Evolutionary conservation across 2,888 invertebrate genomes (phyloP).

Genomic region (Ligdia adustata): DNA sequence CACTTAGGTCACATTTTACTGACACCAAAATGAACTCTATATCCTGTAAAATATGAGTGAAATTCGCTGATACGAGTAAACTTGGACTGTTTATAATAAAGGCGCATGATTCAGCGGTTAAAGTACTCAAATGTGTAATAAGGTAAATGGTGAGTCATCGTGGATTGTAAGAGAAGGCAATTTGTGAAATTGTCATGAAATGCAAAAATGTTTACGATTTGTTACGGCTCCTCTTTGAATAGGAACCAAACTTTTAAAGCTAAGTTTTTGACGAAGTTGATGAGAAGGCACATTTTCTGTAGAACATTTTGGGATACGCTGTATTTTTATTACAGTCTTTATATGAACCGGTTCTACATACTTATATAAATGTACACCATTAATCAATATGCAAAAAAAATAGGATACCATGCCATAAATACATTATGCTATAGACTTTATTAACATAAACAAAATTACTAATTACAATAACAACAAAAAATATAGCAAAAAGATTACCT

Average conservation of each 20-base stretch:
- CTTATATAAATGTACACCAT: no score
- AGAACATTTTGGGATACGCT: no score
- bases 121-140: slow-evolving; percentile 29
- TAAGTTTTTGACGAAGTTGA: neutral
- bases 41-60: neutral
- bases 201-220: slow-evolving; percentile 19
- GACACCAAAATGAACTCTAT: slow-evolving; percentile 2
- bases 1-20: slow-evolving; percentile 18
- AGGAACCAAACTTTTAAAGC: neutral
- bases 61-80: slow-evolving; percentile 6
- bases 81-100: slow-evolving; percentile 7
- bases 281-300: neutral
- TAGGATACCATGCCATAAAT: no score
- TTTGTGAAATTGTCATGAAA: slow-evolving; percentile 29
- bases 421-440: no score
- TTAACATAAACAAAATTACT: no score
- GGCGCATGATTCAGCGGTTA: slow-evolving; percentile 32
- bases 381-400: no score
- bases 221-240: slow-evolving; percentile 4
- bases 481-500: no score
- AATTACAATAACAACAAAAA: no score
- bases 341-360: no score
- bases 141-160: slow-evolving; percentile 31
- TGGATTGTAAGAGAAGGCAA: slow-evolving; percentile 30
- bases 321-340: no score